A percentile compares a stretch with the other conserved stretches of the same genome.
phyloP scores from a whole-genome alignment of 2,888 invertebrate species.

The Xestobium rufovillosum region DNA sequence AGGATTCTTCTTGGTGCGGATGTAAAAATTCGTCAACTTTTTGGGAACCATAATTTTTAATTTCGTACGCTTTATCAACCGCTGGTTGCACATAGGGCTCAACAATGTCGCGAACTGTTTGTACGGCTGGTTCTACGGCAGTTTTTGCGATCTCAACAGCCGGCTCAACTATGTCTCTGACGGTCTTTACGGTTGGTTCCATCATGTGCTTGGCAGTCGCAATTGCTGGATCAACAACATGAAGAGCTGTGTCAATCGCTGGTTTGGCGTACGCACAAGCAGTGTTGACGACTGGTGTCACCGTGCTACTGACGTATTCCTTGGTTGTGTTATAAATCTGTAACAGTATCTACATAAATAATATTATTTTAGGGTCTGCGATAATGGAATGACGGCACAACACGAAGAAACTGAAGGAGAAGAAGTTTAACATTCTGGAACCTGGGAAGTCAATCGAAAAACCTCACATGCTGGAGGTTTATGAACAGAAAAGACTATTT shows the following conservation, averaged over 20 bases:
- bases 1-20: neutral
- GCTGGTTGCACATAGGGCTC: conserved; percentile 31
- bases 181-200: conserved; percentile 24
- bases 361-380: conserved; percentile 10
- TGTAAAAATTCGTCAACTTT: conserved; percentile 32
- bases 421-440: no score
- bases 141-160: conserved; percentile 28
- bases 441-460: no score
- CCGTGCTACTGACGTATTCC: conserved; percentile 36
- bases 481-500: neutral
- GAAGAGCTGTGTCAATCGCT: conserved; percentile 28
- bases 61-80: conserved; percentile 29
- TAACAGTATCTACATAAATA: conserved; percentile 34
- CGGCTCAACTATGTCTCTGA: conserved; percentile 22
- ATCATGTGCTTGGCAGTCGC: conserved; percentile 30
- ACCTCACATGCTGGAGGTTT: neutral
- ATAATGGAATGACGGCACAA: conserved; percentile 1
- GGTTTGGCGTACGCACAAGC: conserved; percentile 23
- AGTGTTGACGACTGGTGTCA: conserved; percentile 30
- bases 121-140: conserved; percentile 29
- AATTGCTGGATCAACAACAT: conserved; percentile 33
- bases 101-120: conserved; percentile 27
- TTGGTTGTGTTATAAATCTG: conserved; percentile 43
- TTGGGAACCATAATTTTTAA: conserved; percentile 33
- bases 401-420: neutral